Base-by-base conservation (phyloP, 2,113 vertebrate genomes). In the Plestiodon gilberti region DNA sequence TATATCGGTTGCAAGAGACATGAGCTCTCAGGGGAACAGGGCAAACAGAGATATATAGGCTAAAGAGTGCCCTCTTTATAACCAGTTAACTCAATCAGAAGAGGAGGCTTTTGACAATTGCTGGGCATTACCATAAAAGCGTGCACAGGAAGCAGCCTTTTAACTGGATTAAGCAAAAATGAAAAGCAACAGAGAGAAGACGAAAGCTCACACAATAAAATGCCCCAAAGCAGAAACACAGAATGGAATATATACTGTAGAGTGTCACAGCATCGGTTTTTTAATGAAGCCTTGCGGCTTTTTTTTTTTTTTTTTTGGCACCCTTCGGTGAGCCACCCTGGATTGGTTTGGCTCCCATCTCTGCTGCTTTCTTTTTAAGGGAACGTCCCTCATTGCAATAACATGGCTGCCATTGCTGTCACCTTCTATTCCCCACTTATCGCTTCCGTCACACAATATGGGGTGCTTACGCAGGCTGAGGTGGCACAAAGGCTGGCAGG, bases 1-100 rank as follows among this genome's bases (percentile, higher is more conserved):
- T 93, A 73, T 88, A 85, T 89, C 92, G 91, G 92, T 57, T 94
- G 81, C 85, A 93, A 15, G 0, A 86, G 85, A 82, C 70, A 93
- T 40, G 71, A 25, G 75, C 75, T 64, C 79, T 89, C 52, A 78
- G 74, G 57, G 78, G 43, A 91, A 85, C 85, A 35, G 81, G 91
- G 59, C 20, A 78, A 59, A 38, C 33, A 25, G 23, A 62, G 22
- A 4, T 30, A 80, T 40, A 59, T 38, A 38, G 59, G 13, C 57
- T 38, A 40, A 79, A 64, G 14, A n/a, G 23, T 30, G 92, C 84
- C 65, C 79, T 80, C 28, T 7, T 78, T n/a, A 85, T 59, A 85
- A 88, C 65, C 61, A 59, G 85, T 40, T 90, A 85, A 78, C 90
- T 82, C 62, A 87, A 84, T 82, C 78, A 81, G 77, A 88, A 61